Conservation (phyloP, 1,140 invertebrate species). For the Anastrepha ludens region DNA sequence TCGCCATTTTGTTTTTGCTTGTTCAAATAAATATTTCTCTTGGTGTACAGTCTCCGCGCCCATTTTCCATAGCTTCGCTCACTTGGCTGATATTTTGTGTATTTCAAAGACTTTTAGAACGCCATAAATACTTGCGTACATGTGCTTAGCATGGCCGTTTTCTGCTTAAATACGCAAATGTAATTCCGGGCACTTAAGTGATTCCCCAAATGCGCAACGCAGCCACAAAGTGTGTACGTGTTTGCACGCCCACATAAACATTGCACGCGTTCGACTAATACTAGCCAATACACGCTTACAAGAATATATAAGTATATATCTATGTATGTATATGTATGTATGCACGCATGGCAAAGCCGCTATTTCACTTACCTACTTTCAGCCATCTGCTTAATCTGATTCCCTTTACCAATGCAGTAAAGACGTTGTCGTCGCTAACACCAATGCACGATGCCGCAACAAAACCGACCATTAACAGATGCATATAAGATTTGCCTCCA, state of each 20-base stretch:
- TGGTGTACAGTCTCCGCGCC: no score
- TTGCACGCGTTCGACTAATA: neutral
- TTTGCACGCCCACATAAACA: neutral
- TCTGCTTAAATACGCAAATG: constrained; percentile 37
- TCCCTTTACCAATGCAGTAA: neutral
- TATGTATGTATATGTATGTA: no score
- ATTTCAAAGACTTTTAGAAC: no score
- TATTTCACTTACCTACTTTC: neutral
- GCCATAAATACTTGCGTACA: no score
- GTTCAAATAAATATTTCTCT: no score
- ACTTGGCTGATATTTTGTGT: no score
- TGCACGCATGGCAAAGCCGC: neutral
- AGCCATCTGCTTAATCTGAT: neutral
- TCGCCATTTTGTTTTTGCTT: no score
- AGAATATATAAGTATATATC: no score
- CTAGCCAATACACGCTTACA: neutral
- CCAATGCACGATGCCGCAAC: neutral
- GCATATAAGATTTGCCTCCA: neutral
- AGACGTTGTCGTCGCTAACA: neutral
- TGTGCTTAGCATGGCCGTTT: neutral
- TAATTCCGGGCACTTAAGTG: constrained; percentile 15
- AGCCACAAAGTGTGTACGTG: neutral
- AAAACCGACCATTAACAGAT: neutral
- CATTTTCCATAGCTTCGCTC: no score
- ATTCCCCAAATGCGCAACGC: constrained; percentile 15